These are phyloP conservation scores for Lasioglossum baleicum DNA, from an alignment of 1,140 invertebrate species.

Conservation along the genomic window DNA sequence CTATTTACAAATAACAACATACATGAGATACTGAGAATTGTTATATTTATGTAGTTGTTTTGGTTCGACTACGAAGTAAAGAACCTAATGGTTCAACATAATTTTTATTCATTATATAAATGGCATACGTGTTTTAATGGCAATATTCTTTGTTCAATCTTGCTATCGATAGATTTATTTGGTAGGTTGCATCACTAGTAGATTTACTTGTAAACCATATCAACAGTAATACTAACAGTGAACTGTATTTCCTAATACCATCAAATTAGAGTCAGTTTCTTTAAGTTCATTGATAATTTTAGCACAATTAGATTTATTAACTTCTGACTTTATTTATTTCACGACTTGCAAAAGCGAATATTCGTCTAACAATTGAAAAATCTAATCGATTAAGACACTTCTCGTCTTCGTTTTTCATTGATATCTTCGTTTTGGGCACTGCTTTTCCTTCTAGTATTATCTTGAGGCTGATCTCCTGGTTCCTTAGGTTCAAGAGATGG, in stretches of 20 bases:
- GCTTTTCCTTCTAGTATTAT: neutral
- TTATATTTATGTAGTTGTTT: constrained; percentile 5
- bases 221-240: neutral
- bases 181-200: constrained; percentile 12
- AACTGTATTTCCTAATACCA: neutral
- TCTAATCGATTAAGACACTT: constrained; percentile 72
- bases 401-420: constrained; percentile 66
- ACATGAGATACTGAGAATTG: neutral
- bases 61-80: neutral
- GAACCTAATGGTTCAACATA: neutral
- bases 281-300: constrained; percentile 1
- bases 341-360: neutral
- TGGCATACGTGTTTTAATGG: constrained; percentile 8
- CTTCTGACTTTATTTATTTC: neutral
- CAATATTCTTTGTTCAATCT: constrained; percentile 4
- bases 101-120: constrained; percentile 40
- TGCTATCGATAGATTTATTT: constrained; percentile 30
- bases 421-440: constrained; percentile 33
- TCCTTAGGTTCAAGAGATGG: constrained; percentile 21
- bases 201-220: constrained; percentile 7
- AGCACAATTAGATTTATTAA: neutral
- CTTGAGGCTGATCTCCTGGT: constrained; percentile 58
- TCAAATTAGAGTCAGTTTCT: neutral
- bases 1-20: neutral
- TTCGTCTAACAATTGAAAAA: neutral